A percentile compares a stretch with the other conserved stretches of the same genome.
Evolutionary conservation across 2,888 invertebrate species (phyloP).

Genomic region (Abscondita cerata): DNA sequence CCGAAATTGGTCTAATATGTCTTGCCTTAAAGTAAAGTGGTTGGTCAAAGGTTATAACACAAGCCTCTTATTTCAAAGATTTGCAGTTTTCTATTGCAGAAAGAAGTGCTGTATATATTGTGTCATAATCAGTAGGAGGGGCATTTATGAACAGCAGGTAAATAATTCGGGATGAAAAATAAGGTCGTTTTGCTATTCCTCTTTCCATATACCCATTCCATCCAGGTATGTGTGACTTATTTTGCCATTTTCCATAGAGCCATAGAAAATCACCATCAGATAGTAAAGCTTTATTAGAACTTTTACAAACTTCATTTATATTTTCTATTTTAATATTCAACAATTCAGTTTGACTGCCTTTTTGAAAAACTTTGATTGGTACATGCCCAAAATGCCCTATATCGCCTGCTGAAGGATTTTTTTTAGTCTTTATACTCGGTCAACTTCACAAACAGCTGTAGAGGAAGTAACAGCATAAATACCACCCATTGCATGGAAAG

Average conservation of each 20-base stretch:
- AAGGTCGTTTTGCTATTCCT: neutral
- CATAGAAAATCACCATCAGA: neutral
- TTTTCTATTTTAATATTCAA: neutral
- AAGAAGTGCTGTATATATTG: neutral
- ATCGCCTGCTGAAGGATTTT: neutral
- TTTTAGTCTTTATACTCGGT: neutral
- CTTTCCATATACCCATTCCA: constrained; percentile 2
- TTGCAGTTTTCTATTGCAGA: neutral
- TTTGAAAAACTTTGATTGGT: neutral
- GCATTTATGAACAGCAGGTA: neutral
- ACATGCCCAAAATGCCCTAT: neutral
- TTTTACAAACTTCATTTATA: neutral
- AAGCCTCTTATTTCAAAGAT: neutral
- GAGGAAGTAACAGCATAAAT: neutral
- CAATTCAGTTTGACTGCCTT: neutral
- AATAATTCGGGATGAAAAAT: neutral
- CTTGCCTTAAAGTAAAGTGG: neutral
- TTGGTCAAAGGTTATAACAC: neutral
- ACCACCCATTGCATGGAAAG: neutral
- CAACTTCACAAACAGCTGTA: neutral
- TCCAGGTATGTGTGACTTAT: neutral
- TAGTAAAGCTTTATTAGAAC: neutral
- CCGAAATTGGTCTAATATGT: neutral
- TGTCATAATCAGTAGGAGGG: neutral
- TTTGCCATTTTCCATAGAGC: neutral